Evolutionary conservation across 2,888 invertebrate genomes (phyloP).

Genomic region (Drosophila bunnanda): DNA sequence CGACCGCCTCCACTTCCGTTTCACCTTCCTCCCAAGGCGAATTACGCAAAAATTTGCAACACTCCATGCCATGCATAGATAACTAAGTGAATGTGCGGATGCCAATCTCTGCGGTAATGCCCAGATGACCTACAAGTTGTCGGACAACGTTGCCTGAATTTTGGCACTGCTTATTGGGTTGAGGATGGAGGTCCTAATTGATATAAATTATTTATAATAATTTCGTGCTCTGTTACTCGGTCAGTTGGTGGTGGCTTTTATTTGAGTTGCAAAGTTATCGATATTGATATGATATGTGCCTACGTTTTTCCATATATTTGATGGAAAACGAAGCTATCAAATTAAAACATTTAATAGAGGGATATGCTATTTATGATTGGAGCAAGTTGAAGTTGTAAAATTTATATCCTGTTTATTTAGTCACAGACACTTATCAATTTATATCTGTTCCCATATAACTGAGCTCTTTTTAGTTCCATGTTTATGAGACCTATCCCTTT

Average conservation of each 20-base stretch:
- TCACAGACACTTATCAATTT: background rate
- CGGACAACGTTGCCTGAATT: constrained; percentile 19
- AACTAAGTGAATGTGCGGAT: constrained; percentile 35
- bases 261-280: background rate
- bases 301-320: no score
- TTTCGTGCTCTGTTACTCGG: background rate
- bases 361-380: background rate
- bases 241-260: background rate
- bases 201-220: constrained; percentile 25
- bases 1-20: constrained; percentile 21
- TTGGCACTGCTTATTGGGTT: background rate
- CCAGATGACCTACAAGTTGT: constrained; percentile 42
- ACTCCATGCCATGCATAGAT: constrained; percentile 39
- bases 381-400: no score
- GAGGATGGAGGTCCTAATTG: constrained; percentile 15
- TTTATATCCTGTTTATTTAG: background rate
- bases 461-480: background rate
- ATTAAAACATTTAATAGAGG: background rate
- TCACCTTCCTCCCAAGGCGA: constrained; percentile 40
- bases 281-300: background rate
- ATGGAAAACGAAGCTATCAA: background rate
- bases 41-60: constrained; percentile 36
- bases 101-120: constrained; percentile 36
- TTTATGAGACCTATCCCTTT: constrained; percentile 2
- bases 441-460: constrained; percentile 1